phyloP scores from a whole-genome alignment of 2,797 vertebrate genomes.

The Lagodon rhomboides region DNA sequence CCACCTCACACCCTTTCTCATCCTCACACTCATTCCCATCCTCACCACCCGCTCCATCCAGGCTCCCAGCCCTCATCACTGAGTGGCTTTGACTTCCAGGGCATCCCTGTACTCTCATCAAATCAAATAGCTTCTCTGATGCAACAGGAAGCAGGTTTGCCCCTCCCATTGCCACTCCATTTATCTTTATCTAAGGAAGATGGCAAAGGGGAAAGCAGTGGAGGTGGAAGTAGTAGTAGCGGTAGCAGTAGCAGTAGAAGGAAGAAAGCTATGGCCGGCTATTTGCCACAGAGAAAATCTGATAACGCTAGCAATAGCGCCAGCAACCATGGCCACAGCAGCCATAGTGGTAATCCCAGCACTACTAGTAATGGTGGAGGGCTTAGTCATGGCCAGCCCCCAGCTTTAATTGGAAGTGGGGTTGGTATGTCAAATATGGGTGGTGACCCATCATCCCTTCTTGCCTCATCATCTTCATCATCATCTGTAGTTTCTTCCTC shows the following conservation, averaged over 20 bases:
- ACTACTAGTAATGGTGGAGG: slow-evolving; percentile 79
- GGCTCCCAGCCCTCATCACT: slow-evolving; percentile 85
- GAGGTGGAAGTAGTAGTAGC: slow-evolving; percentile 77
- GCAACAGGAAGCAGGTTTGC: slow-evolving; percentile 88
- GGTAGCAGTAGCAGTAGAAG: slow-evolving; percentile 84
- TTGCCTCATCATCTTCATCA: slow-evolving; percentile 86
- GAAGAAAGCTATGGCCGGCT: slow-evolving; percentile 90
- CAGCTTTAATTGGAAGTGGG: slow-evolving; percentile 84
- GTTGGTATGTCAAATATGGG: slow-evolving; percentile 84
- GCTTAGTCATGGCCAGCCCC: slow-evolving; percentile 83
- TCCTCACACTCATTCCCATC: slow-evolving; percentile 86
- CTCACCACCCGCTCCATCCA: slow-evolving; percentile 88
- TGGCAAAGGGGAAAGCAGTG: slow-evolving; percentile 84
- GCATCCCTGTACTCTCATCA: slow-evolving; percentile 89
- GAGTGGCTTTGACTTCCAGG: slow-evolving; percentile 89
- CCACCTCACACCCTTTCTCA: slow-evolving; percentile 86
- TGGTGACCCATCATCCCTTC: slow-evolving; percentile 84
- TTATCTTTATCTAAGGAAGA: slow-evolving; percentile 89
- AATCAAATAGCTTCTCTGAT: slow-evolving; percentile 90
- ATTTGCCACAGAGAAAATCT: slow-evolving; percentile 89
- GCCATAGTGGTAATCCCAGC: slow-evolving; percentile 83
- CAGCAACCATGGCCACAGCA: slow-evolving; percentile 78
- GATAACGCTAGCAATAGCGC: slow-evolving; percentile 77
- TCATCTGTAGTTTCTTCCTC: slow-evolving; percentile 88
- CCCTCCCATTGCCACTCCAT: slow-evolving; percentile 87